These are phyloP conservation scores for Callopanchax toddi DNA, from an alignment of 2,113 vertebrate species.

Conservation along the genomic window DNA sequence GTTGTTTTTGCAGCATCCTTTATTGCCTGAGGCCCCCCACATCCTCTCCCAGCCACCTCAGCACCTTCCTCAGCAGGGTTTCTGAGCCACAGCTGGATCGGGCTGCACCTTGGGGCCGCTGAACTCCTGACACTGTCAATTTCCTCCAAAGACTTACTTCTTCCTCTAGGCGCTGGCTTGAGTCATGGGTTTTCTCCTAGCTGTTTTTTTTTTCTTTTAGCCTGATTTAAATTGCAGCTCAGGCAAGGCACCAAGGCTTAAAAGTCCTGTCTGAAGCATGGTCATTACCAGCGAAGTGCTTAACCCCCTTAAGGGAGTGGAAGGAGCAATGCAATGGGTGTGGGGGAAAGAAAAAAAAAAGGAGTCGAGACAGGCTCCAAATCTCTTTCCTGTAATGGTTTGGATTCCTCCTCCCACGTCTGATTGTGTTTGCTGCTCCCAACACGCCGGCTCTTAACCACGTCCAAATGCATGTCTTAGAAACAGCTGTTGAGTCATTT, in stretches of 20 bases:
- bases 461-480: constrained; percentile 38
- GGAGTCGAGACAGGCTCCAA: constrained; percentile 53
- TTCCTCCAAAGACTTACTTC: constrained; percentile 60
- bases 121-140: constrained; percentile 66
- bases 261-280: constrained; percentile 71
- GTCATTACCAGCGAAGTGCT: constrained; percentile 73
- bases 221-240: constrained; percentile 54
- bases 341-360: constrained; percentile 16
- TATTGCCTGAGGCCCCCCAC: constrained; percentile 59
- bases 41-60: constrained; percentile 73
- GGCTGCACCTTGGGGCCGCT: constrained; percentile 63
- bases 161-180: constrained; percentile 62
- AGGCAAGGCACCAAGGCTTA: constrained; percentile 55
- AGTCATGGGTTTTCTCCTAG: constrained; percentile 46
- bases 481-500: constrained; percentile 60
- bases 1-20: constrained; percentile 31
- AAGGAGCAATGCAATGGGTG: constrained; percentile 31
- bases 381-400: constrained; percentile 62
- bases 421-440: constrained; percentile 47
- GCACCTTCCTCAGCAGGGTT: constrained; percentile 71
- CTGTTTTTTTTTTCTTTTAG: constrained; percentile 24
- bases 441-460: constrained; percentile 38
- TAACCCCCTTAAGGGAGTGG: constrained; percentile 45
- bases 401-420: constrained; percentile 40
- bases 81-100: constrained; percentile 60